Percentiles rank a stretch among this genome's conserved stretches.
Conservation (phyloP, 2,113 vertebrate species). For the Eurystomus gularis region DNA sequence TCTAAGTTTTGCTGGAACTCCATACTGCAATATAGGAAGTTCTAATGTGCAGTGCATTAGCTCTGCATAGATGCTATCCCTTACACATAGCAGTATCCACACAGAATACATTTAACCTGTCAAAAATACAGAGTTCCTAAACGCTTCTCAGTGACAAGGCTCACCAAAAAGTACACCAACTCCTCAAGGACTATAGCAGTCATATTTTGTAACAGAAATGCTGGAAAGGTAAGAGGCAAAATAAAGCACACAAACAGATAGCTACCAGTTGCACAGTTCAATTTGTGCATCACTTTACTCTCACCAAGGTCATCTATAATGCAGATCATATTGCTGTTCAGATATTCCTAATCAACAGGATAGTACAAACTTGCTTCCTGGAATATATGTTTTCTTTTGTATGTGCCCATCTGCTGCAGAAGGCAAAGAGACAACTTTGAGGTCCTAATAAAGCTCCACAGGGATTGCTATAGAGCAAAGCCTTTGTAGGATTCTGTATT, state of each 20-base stretch:
- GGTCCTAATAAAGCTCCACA: not conserved
- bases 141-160: not conserved
- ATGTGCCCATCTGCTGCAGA: not conserved
- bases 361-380: not conserved
- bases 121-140: not conserved
- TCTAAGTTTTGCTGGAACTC: not conserved
- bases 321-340: slow-evolving; percentile 19
- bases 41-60: not conserved
- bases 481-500: not conserved
- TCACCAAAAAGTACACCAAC: not conserved
- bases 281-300: not conserved
- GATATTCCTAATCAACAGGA: not conserved
- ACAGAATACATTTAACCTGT: not conserved
- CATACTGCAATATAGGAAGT: not conserved
- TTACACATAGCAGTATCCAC: not conserved
- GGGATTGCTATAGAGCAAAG: not conserved
- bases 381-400: not conserved
- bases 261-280: not conserved
- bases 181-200: not conserved
- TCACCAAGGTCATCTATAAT: not conserved
- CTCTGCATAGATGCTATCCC: not conserved
- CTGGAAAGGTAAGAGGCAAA: not conserved
- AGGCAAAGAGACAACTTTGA: not conserved
- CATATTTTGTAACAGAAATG: not conserved
- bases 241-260: not conserved